Base-by-base conservation (phyloP, 2,888 invertebrate species). In the Thecocarcelia acutangulata region DNA sequence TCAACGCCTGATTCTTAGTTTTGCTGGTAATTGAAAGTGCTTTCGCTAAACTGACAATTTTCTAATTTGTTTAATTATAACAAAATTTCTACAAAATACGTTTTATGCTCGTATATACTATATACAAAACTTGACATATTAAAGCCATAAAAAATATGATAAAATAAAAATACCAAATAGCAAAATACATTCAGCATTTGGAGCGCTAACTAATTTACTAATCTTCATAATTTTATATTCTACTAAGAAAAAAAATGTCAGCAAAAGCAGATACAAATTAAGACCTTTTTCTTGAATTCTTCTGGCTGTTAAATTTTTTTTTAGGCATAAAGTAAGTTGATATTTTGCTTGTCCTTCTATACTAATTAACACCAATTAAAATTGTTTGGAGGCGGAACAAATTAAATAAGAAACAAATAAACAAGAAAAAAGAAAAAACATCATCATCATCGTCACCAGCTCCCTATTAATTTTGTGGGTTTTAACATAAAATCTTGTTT, bases 321-420 rank as follows among this genome's bases (percentile, higher is more conserved):
- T 11, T 8, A 56, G 33, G 61, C 66, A 59, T 68, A 54, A 48
- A 73, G 52, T 56, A 54, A 61, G 21, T 56, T 61, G n/a, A 19
- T 56, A 44, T 33, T 68, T 48, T 46, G n/a, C 8, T 17, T 24
- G 17, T 4, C 8, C 17, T 72, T 33, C 52, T 19, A n/a, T 75
- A 70, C 80, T 70, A 80, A 80, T 80, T 80, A 80, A 80, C 80
- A 80, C 75, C 80, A 80, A 80, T 80, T 80, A 80, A 80, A 69
- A 54, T 54, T 54, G 63, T 19, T 73, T 28, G 28, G 15, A 48
- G 9, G 24, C 56, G n/a, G 15, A 28, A 8, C 1, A 48, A 8
- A 37, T 28, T 0, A 50, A 40, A 50, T 33, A 59, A 52, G 28
- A 44, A 9, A 0, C 11, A 42, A 50, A n/a, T n/a, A n/a, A n/a